Percentiles rank a stretch among this genome's conserved stretches.
Conservation (phyloP, 2,113 vertebrate genomes). For the Rhinopithecus roxellana region DNA sequence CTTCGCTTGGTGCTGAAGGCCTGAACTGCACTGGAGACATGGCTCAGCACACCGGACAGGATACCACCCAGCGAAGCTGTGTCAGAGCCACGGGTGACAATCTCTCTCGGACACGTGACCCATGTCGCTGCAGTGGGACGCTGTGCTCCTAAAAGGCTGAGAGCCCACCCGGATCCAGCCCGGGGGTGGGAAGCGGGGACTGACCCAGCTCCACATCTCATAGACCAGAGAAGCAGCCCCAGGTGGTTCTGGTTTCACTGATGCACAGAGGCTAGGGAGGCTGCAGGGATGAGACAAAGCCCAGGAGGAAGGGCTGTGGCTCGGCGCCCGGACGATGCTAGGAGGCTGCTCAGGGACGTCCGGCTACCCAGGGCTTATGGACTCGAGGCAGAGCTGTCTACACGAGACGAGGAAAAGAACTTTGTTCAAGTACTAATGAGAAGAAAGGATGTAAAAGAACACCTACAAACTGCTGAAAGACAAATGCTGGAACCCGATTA, state of each 20-base stretch:
- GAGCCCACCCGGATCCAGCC: neutral
- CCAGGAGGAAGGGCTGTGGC: fast-evolving
- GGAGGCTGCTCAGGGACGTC: neutral
- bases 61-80: fast-evolving
- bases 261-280: no score
- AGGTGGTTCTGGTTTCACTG: neutral
- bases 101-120: no score
- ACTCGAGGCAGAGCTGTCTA: neutral
- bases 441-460: neutral
- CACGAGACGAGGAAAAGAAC: neutral
- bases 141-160: no score
- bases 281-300: no score
- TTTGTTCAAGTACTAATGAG: neutral
- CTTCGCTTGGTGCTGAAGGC: neutral
- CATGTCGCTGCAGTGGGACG: fast-evolving
- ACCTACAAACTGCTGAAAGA: neutral
- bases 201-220: neutral
- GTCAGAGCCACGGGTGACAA: neutral
- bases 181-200: fast-evolving
- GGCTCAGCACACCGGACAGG: fast-evolving
- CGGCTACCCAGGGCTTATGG: neutral
- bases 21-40: no score
- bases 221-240: neutral
- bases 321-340: fast-evolving
- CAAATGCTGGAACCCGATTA: neutral